Base-by-base conservation (phyloP, 2,888 invertebrate species). In the Melolontha melolontha region DNA sequence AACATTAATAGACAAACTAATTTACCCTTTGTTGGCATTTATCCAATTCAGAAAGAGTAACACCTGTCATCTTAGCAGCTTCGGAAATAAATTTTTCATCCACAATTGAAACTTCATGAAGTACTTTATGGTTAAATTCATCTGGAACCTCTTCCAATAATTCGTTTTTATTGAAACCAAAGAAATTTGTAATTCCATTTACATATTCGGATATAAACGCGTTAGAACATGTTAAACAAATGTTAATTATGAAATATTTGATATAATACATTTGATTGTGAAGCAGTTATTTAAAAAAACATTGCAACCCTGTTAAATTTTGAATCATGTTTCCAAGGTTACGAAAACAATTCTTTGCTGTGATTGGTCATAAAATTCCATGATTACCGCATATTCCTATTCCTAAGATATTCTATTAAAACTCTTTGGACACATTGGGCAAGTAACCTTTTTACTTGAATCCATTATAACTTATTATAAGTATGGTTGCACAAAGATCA, bases 71-170 rank as follows among this genome's bases (percentile, higher is more conserved):
- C 77, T 87, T 86, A 11, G 86, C 84, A 22, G 89, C 89, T 78
- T 88, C 87, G 57, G 85, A 84, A n/a, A 90, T 82, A 75, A 90
- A 90, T 72, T 88, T 88, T 73, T 90, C 88, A 76, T 90, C 90
- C 1, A 81, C 78, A 14, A 82, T 80, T 34, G 83, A 80, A n/a
- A 87, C 82, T 81, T 88, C 88, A 76, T 87, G 88, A 5, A 85
- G 85, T 17, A 87, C 78, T 72, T 71, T 77, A 39, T 79, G 77
- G 27, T 74, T 71, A 69, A 77, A 79, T 66, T 76, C 76, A 41
- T 66, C 66, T 22, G 47, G 5, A 27, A 65, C 57, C 12, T 73
- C 66, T 55, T 73, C 72, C 66, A 66, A 68, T 22, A 72, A 59
- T 12, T 72, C 67, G 52, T 65, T 63, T 16, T 70, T 50, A 52